Evolutionary conservation across 2,797 vertebrate genomes (phyloP), one percentile per base, ranked within the genome.

Genomic region (Odontamblyopus rebecca): DNA sequence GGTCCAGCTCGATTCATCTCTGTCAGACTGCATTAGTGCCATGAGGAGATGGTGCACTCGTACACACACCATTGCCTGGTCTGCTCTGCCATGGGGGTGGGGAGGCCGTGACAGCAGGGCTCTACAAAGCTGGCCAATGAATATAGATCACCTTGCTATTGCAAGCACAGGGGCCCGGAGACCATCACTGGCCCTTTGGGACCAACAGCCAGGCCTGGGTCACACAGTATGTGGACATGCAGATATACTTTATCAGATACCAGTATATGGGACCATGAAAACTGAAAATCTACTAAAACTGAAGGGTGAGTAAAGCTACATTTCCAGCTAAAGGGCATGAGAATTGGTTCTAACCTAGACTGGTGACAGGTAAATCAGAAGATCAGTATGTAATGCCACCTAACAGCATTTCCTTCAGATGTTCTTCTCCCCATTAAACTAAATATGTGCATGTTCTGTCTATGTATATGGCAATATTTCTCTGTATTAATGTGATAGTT

Each of bases 61-160:
- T 82, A 72, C 64, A 61, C 74, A 64, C 68, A 69, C 61, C 60
- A 68, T 70, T 81, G 74, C 80, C 86, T 76, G 84, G 81, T 82
- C 74, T 82, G 74, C 71, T 84, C 77, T 82, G 76, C 85, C 75
- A 79, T 69, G 70, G 85, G 86, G 87, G 76, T 83, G 66, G 92
- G 89, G 90, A 91, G 91, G 81, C 85, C 83, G 69, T 89, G 86
- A 92, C 89, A 90, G 87, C 88, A 84, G 86, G 86, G 82, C 74
- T 74, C 81, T 82, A 82, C 87, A 85, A 87, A 85, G 87, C 88
- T 83, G 72, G 80, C 87, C 89, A 91, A 91, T 91, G 90, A 92
- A 91, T 92, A 91, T 91, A 91, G 89, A 92, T 92, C 90, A 91
- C 90, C 89, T 85, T 78, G 77, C 91, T 88, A 85, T 86, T 89